Base-by-base conservation (phyloP, 1,140 invertebrate genomes). In the Amyelois transitella region DNA sequence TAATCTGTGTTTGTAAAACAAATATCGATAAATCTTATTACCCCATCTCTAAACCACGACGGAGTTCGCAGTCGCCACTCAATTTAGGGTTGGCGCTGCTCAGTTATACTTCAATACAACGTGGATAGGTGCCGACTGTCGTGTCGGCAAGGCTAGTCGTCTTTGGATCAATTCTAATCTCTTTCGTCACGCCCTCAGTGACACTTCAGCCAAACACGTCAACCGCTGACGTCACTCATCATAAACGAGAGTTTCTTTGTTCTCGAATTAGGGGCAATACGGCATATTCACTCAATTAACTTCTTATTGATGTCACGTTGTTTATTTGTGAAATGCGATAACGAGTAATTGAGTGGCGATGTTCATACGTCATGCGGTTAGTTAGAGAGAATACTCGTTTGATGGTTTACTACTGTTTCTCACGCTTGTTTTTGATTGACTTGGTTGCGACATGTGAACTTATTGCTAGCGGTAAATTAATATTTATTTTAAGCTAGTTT, bases 161-260 rank as follows among this genome's bases (percentile, higher is more conserved):
- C 60, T 69, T 63, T 58, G 68, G 66, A 77, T 75, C 72, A 75
- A 77, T 77, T 65, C 63, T 61, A 69, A 70, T 65, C 64, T 62
- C 53, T 68, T 60, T 63, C 71, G 72, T 73, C 68, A 68, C 70
- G 58, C 57, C 43, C 56, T 53, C 18, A 45, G 58, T 64, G 62
- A 67, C 68, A 61, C 56, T 60, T 62, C 57, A 47, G 43, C 51
- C 61, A 55, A 56, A 59, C 47, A 54, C 55, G 58, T 60, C 60
- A 63, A 64, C 51, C 43, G 50, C 58, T 64, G 60, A 69, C 63
- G 61, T 62, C 60, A 64, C 51, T 64, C 66, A 63, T 66, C 61
- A 66, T 64, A 61, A 60, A 25, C 17, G 18, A 61, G 49, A 49
- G 59, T 53, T 52, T 63, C 51, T 68, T 58, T 62, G 58, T 60